phyloP scores from a whole-genome alignment of 2,888 invertebrate species.

The Drosophila mimica region DNA sequence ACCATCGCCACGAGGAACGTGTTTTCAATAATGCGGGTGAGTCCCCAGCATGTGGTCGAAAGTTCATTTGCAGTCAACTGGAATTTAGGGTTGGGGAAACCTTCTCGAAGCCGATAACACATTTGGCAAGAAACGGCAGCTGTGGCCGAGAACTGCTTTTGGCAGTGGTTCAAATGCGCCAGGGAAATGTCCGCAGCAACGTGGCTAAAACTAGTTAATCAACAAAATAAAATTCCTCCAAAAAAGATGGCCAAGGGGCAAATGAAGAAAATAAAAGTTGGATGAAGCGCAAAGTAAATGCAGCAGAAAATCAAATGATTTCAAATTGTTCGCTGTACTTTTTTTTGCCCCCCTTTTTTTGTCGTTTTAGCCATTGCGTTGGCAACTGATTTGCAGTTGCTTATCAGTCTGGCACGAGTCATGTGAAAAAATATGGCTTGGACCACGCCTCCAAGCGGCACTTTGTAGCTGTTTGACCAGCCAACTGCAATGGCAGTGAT shows the following conservation, averaged over 20 bases:
- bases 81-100: constrained; percentile 44
- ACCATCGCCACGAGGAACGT: neutral
- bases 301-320: constrained; percentile 77
- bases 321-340: constrained; percentile 41
- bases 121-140: constrained; percentile 62
- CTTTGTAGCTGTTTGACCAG: constrained; percentile 59
- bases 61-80: constrained; percentile 67
- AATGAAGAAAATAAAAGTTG: constrained; percentile 15
- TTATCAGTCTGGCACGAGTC: constrained; percentile 62
- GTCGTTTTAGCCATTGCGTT: constrained; percentile 29
- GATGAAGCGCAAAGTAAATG: constrained; percentile 47
- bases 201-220: constrained; percentile 70
- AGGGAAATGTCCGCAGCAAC: constrained; percentile 35
- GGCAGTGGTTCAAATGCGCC: constrained; percentile 65
- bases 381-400: constrained; percentile 77
- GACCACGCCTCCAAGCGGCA: constrained; percentile 58
- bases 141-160: constrained; percentile 29
- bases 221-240: constrained; percentile 64
- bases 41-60: constrained; percentile 27
- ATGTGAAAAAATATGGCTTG: constrained; percentile 49
- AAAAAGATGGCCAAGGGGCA: constrained; percentile 25
- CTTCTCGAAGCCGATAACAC: constrained; percentile 56
- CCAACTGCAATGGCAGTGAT: constrained; percentile 75
- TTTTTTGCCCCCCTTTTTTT: neutral
- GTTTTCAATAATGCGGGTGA: constrained; percentile 37